These are phyloP conservation scores for Helicolenus hilgendorfi DNA, from an alignment of 2,797 vertebrate genomes.

Conservation along the genomic window DNA sequence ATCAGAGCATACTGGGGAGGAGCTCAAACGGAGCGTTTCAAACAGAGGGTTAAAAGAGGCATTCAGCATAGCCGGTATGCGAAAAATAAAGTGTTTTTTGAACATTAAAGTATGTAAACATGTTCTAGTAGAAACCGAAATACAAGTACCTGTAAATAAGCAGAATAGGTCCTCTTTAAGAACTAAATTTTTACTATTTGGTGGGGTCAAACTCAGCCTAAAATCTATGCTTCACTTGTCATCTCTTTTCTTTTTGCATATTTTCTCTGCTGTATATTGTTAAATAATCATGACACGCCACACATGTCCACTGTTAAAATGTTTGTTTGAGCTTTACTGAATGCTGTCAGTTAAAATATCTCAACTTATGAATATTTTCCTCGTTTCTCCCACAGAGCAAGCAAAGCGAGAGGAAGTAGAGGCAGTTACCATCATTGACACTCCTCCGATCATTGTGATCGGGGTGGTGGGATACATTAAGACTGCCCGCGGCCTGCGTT, in stretches of 20 bases:
- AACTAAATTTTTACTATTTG: too few species aligned
- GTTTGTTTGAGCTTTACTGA: background rate
- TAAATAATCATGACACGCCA: background rate
- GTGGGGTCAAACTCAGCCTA: too few species aligned
- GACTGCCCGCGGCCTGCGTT: constrained; percentile 92
- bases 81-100: too few species aligned
- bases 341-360: background rate
- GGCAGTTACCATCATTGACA: constrained; percentile 96
- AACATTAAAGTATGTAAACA: too few species aligned
- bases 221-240: background rate
- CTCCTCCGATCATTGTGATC: constrained; percentile 94
- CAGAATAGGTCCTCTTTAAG: too few species aligned
- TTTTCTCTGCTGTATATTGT: background rate
- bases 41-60: too few species aligned
- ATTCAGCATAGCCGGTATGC: too few species aligned
- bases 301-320: background rate
- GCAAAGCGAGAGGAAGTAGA: constrained; percentile 96
- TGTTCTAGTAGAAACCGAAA: too few species aligned
- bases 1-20: too few species aligned
- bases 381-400: constrained; percentile 85
- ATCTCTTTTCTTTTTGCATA: background rate
- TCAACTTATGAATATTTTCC: background rate
- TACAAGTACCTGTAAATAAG: too few species aligned
- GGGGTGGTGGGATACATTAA: constrained; percentile 94
- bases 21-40: too few species aligned